A percentile compares a stretch with the other conserved stretches of the same genome.
Conservation (phyloP, 2,113 vertebrate genomes). For the Colistium nudipinnis region DNA sequence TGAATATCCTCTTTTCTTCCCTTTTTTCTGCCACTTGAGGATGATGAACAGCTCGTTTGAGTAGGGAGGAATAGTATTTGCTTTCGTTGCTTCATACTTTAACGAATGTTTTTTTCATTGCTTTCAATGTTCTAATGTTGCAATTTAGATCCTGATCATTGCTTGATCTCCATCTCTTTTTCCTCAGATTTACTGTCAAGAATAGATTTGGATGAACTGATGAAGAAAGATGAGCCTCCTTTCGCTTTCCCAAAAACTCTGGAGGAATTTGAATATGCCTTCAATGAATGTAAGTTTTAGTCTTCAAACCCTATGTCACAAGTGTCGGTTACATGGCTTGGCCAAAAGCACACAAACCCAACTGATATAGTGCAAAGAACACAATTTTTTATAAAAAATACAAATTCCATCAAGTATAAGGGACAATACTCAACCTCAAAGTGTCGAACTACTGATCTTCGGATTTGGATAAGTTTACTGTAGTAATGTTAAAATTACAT, state of each 20-base stretch:
- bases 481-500: background rate
- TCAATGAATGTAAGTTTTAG: slow-evolving; percentile 93
- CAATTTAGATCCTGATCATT: background rate
- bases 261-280: slow-evolving; percentile 95
- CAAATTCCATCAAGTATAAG: background rate
- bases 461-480: background rate
- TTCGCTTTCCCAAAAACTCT: slow-evolving; percentile 95
- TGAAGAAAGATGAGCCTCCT: slow-evolving; percentile 99
- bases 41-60: slow-evolving; percentile 13
- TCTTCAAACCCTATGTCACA: slow-evolving; percentile 11
- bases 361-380: background rate
- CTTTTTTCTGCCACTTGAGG: slow-evolving; percentile 12
- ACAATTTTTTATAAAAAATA: background rate
- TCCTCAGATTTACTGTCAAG: slow-evolving; percentile 92
- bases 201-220: slow-evolving; percentile 97
- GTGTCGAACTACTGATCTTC: background rate
- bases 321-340: background rate
- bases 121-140: background rate
- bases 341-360: background rate
- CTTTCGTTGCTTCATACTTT: background rate
- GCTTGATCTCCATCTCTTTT: background rate
- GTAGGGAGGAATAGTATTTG: background rate
- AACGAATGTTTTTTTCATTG: background rate
- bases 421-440: too few species aligned
- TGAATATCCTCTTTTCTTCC: background rate